Percentiles rank a stretch among this genome's conserved stretches.
Conservation (phyloP, 2,113 vertebrate genomes). For the Phocoena sinus region DNA sequence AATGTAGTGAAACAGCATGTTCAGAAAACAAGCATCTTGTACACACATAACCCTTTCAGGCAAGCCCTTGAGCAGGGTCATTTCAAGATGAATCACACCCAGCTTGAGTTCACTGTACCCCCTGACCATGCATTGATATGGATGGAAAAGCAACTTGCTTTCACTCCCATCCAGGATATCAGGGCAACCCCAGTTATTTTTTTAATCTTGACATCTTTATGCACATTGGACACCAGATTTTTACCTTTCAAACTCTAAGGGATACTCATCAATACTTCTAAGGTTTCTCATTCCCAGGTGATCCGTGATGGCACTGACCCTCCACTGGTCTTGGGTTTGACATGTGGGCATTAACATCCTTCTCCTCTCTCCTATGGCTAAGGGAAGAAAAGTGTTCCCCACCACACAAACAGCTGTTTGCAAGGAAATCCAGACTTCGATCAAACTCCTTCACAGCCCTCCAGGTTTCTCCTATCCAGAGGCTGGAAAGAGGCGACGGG, state of each 20-base stretch:
- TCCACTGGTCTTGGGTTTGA: background rate
- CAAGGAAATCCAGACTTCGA: background rate
- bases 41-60: background rate
- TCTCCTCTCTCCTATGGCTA: background rate
- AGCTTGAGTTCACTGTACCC: background rate
- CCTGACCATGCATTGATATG: accelerated
- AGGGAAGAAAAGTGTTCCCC: background rate
- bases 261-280: background rate
- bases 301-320: no score
- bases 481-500: background rate
- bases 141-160: background rate
- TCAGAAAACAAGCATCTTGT: background rate
- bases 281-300: background rate
- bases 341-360: background rate
- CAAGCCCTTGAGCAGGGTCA: background rate
- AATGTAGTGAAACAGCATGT: background rate
- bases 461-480: background rate
- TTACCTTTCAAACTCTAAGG: background rate
- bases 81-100: background rate
- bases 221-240: background rate
- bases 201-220: background rate
- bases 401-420: background rate
- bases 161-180: background rate
- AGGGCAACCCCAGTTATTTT: background rate
- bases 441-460: accelerated